Base-by-base conservation (phyloP, 2,888 invertebrate species). In the Griposia aprilina region DNA sequence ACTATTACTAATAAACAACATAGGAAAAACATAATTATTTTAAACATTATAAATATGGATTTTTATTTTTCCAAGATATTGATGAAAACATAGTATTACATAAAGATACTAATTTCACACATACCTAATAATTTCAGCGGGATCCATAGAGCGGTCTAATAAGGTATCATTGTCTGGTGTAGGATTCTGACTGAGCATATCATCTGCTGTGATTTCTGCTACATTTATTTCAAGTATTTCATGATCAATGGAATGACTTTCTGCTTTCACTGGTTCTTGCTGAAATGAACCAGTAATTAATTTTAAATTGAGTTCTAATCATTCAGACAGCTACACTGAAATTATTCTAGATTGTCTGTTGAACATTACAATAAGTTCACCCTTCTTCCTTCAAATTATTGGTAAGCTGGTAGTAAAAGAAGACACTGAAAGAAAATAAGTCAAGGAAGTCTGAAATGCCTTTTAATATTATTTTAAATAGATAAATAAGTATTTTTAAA, bases 141-240 rank as follows among this genome's bases (percentile, higher is more conserved):
- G 84, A 70, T 88, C 90, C 80, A 89, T 87, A 6, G 80, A 76
- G 5, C 71, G 83, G 36, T 87, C 76, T 41, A 80, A 59, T 26
- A 70, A 3, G 0, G 76, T 72, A 23, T 78, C 80, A 74, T 66
- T 69, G 1, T 84, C 67, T 8, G 71, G 23, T 0, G 65, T 63
- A 48, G 68, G 45, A 41, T 80, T 82, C 20, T 82, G 82, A 62
- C 69, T 66, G 2, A 86, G 63, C 45, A 82, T 70, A 50, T 91
- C 88, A 71, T 92, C 91, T 8, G 66, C 45, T 76, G 82, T 88
- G 17, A 91, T 83, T 70, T 92, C 92, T 48, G 89, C 86, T 57
- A 91, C 89, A 82, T 89, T 92, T 8, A 92, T 86, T 83, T 91
- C 89, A 50, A 92, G 74, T 55, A 91, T 85, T 20, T 91, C 91